Evolutionary conservation across 2,113 vertebrate species (phyloP).

Genomic region (Lepus timidus): DNA sequence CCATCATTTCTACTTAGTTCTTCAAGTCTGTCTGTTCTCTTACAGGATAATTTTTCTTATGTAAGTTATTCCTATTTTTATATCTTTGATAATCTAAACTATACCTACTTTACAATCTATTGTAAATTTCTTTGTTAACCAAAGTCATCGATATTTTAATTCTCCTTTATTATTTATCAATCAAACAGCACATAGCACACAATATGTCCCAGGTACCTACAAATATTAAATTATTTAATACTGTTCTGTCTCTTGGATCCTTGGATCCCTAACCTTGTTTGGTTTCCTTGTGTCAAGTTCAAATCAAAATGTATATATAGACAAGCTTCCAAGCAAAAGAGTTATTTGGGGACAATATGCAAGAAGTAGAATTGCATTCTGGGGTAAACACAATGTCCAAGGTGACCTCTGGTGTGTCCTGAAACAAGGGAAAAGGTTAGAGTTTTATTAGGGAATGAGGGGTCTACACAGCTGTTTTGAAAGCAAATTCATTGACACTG

Average conservation of each 20-base stretch:
- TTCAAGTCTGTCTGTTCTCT: neutral
- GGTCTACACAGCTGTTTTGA: too few relatives aligned
- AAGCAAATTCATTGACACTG: too few relatives aligned
- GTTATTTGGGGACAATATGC: too few relatives aligned
- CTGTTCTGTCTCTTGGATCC: neutral
- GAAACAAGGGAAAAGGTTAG: too few relatives aligned
- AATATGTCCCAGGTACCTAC: neutral
- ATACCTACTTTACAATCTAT: neutral
- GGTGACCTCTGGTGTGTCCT: too few relatives aligned
- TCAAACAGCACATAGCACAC: neutral
- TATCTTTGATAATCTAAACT: slow-evolving; percentile 36
- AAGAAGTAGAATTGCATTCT: too few relatives aligned
- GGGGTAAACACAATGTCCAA: too few relatives aligned
- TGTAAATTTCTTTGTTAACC: slow-evolving; percentile 38
- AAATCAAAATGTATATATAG: too few relatives aligned
- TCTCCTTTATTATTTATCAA: neutral
- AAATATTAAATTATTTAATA: slow-evolving; percentile 41
- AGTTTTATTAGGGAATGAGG: too few relatives aligned
- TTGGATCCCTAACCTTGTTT: neutral
- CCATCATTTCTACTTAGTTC: neutral
- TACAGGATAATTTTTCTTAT: neutral
- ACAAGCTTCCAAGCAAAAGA: too few relatives aligned
- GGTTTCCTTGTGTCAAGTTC: neutral
- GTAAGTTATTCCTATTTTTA: neutral
- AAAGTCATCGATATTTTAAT: neutral